These are phyloP conservation scores for Cassiopea andromeda DNA, from an alignment of 30 jellyfish, hydroid and myxozoan species.

Conservation along the genomic window DNA sequence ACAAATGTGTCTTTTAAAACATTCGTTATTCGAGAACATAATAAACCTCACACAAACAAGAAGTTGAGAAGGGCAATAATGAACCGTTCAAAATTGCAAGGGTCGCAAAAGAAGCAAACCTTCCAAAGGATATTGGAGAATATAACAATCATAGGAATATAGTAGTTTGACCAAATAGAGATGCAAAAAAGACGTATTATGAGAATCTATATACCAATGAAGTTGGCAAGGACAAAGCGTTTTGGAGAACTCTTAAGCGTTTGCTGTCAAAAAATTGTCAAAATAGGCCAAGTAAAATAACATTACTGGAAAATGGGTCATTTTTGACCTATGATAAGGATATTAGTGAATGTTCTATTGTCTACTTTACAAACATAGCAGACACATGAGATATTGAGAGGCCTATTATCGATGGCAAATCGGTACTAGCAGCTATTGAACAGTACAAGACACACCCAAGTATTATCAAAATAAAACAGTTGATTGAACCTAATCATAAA, in stretches of 20 bases:
- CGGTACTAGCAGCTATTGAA: conserved; percentile 1
- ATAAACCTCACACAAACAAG: background rate
- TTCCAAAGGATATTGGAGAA: background rate
- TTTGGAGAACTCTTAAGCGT: background rate
- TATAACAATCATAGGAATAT: background rate
- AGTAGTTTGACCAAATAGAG: conserved; percentile 13
- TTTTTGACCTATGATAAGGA: conserved; percentile 9
- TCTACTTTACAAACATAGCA: conserved; percentile 2
- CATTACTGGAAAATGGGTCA: conserved; percentile 22
- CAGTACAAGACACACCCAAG: background rate
- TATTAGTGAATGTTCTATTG: conserved; percentile 12
- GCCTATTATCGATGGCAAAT: background rate
- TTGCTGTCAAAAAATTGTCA: conserved; percentile 6
- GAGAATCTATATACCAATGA: conserved; percentile 17
- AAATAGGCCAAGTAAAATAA: conserved; percentile 8
- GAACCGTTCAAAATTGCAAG: background rate
- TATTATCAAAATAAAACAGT: background rate
- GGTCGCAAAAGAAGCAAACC: conserved; percentile 5
- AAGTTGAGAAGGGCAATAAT: background rate
- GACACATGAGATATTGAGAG: conserved; percentile 7
- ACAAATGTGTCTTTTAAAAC: background rate
- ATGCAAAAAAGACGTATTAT: conserved; percentile 3
- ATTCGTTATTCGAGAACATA: background rate
- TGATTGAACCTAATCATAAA: background rate
- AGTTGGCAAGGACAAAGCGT: conserved; percentile 16